Evolutionary conservation across 2,888 invertebrate genomes (phyloP).

Genomic region (Crepidodera aurea): DNA sequence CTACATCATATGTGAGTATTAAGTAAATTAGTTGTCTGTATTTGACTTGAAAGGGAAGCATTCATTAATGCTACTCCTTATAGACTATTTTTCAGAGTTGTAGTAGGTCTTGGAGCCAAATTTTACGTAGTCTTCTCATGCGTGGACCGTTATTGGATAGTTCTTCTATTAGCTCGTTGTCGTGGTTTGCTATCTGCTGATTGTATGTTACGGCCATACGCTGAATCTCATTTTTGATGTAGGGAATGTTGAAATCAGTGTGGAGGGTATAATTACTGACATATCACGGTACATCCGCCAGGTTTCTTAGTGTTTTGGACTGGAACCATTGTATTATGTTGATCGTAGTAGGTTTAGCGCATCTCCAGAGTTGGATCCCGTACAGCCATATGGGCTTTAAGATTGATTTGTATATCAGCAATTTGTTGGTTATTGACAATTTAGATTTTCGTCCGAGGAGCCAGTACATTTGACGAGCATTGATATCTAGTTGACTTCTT

Average conservation of each 20-base stretch:
- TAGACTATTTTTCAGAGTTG: not conserved
- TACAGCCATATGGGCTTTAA: too few species aligned
- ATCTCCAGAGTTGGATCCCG: too few species aligned
- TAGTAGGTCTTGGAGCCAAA: not conserved
- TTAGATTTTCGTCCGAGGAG: slow-evolving; percentile 1
- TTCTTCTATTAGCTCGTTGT: too few species aligned
- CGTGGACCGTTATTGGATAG: not conserved
- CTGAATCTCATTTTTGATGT: too few species aligned
- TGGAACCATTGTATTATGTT: not conserved
- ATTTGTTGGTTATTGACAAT: too few species aligned
- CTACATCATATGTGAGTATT: too few species aligned
- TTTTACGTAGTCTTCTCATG: not conserved
- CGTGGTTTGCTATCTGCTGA: not conserved
- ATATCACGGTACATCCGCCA: too few species aligned
- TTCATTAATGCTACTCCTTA: not conserved
- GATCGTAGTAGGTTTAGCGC: not conserved
- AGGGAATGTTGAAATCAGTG: not conserved
- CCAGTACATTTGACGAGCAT: slow-evolving; percentile 5
- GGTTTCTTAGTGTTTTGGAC: too few species aligned
- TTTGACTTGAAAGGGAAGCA: not conserved
- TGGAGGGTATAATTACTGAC: too few species aligned
- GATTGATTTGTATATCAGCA: not conserved
- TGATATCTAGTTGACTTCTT: not conserved
- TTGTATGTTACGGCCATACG: not conserved
- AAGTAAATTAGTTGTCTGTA: too few species aligned